phyloP scores from a whole-genome alignment of 2,113 vertebrate species.

The Lagopus leucura region DNA sequence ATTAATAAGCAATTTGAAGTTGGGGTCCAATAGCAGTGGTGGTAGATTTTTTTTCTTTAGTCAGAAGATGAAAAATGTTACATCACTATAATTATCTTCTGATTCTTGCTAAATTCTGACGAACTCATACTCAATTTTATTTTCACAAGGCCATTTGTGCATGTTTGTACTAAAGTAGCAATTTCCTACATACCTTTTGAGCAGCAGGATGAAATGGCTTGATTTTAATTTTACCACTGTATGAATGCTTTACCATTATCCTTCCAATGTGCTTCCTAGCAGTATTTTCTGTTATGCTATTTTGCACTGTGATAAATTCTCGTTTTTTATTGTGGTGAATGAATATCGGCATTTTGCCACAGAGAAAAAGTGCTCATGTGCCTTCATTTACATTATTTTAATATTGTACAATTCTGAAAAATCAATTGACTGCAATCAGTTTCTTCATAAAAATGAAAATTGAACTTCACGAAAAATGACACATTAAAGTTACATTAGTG shows the following conservation, averaged over 20 bases:
- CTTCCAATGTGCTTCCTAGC: not conserved
- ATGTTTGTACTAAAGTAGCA: not conserved
- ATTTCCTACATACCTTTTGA: not conserved
- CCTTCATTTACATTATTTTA: slow-evolving; percentile 59
- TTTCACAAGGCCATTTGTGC: not conserved
- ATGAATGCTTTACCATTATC: not conserved
- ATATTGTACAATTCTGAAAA: slow-evolving; percentile 23
- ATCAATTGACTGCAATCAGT: slow-evolving; percentile 64
- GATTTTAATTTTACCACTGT: not conserved
- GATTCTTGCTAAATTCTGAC: not conserved
- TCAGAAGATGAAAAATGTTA: not conserved
- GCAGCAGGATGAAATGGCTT: not conserved
- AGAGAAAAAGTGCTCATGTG: slow-evolving; percentile 41
- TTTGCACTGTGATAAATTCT: slow-evolving; percentile 10
- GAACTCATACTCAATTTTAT: not conserved
- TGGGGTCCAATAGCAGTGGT: not conserved
- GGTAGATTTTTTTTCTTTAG: not conserved
- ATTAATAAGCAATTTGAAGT: not conserved
- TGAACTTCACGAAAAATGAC: slow-evolving; percentile 53
- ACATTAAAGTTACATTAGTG: slow-evolving; percentile 63
- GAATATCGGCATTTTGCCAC: not conserved
- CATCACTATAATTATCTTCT: not conserved
- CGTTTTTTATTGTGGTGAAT: not conserved
- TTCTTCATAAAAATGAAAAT: slow-evolving; percentile 52
- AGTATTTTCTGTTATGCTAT: not conserved